A percentile compares a stretch with the other conserved stretches of the same genome.
Conservation (phyloP, 2,888 invertebrate genomes). For the Microplitis manilae region DNA sequence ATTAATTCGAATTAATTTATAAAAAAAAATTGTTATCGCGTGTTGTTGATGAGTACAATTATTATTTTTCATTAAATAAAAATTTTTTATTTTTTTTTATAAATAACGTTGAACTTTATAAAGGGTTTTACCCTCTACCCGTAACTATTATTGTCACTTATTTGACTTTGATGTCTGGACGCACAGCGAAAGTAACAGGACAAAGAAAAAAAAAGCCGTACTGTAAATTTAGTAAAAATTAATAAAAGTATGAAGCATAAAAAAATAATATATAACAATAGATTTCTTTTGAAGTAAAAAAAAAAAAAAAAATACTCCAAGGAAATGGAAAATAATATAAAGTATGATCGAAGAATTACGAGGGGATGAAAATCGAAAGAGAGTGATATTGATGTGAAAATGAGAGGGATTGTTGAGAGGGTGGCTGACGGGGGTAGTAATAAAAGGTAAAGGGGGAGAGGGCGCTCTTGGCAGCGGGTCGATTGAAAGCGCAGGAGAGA, state of each 20-base stretch:
- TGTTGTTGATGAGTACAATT: background rate
- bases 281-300: background rate
- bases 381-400: conserved; percentile 17
- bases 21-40: no score
- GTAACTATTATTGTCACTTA: background rate
- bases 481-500: conserved; percentile 70
- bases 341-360: conserved; percentile 1
- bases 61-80: background rate
- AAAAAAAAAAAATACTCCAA: background rate
- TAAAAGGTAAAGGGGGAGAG: conserved; percentile 48
- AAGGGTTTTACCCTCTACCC: conserved; percentile 16
- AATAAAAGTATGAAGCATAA: background rate
- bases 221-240: background rate
- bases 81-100: background rate
- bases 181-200: background rate
- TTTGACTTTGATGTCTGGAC: background rate
- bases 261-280: background rate
- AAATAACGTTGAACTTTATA: conserved; percentile 1
- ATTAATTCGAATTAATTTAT: background rate
- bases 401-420: conserved; percentile 27
- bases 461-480: conserved; percentile 64
- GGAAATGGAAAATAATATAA: background rate
- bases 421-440: conserved; percentile 39
- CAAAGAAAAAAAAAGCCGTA: background rate
- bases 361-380: conserved; percentile 24